Evolutionary conservation across 2,113 vertebrate species (phyloP).

Genomic region (Atrichornis clamosus): DNA sequence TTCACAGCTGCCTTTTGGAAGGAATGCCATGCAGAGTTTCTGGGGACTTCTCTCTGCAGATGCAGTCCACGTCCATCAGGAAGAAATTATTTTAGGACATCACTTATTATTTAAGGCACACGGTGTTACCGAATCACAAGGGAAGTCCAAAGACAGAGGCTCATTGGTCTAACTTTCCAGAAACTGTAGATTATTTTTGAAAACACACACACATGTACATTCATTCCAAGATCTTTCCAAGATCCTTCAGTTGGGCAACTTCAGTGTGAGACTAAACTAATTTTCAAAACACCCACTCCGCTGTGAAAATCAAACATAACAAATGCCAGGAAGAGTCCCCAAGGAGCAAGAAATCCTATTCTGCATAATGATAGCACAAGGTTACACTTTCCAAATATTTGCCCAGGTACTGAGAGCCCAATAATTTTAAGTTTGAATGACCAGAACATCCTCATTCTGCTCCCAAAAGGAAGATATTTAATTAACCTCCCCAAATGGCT

Average conservation of each 20-base stretch:
- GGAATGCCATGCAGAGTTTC: not conserved
- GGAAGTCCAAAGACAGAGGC: not conserved
- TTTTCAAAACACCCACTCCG: not conserved
- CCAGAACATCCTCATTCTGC: not conserved
- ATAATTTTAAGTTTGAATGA: not conserved
- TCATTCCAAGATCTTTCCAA: not conserved
- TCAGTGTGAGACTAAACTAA: not conserved
- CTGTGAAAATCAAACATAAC: not conserved
- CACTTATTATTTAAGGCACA: not conserved
- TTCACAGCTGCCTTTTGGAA: not conserved
- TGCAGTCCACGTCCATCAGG: not conserved
- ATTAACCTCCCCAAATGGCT: slow-evolving; percentile 46
- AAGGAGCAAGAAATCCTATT: not conserved
- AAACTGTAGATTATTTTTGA: not conserved
- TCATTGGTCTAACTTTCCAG: not conserved
- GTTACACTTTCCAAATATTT: not conserved
- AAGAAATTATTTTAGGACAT: not conserved
- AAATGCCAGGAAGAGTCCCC: not conserved
- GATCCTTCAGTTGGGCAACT: not conserved
- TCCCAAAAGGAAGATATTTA: slow-evolving; percentile 5
- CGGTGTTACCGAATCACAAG: not conserved
- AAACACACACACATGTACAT: not conserved
- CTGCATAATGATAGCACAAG: not conserved
- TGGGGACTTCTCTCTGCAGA: not conserved
- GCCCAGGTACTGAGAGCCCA: not conserved